These are phyloP conservation scores for Perca schrenkii DNA, from an alignment of 2,113 vertebrate genomes.

Conservation along the genomic window DNA sequence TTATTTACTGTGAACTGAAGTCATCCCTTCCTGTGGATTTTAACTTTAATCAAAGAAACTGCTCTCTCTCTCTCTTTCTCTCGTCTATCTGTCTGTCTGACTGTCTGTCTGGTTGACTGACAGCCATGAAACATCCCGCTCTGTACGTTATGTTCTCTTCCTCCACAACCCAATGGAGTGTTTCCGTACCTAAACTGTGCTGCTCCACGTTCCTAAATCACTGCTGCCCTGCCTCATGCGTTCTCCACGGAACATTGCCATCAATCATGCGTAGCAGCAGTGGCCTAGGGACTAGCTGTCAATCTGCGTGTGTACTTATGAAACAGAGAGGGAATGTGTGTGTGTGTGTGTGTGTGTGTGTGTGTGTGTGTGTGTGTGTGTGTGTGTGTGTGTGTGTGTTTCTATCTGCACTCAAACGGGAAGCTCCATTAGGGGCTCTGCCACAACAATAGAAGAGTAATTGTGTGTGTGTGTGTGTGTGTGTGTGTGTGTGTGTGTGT, in stretches of 20 bases:
- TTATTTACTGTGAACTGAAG: conserved; percentile 59
- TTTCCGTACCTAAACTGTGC: conserved; percentile 73
- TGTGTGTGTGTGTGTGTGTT: conserved; percentile 44
- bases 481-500: conserved; percentile 24
- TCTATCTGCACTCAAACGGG: conserved; percentile 69
- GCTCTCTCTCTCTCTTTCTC: conserved; percentile 17
- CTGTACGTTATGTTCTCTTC: conserved; percentile 67
- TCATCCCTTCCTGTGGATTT: conserved; percentile 51
- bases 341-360: conserved; percentile 28
- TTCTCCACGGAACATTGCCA: conserved; percentile 79
- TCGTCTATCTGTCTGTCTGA: conserved; percentile 14
- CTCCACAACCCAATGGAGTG: conserved; percentile 71
- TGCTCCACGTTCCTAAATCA: conserved; percentile 73
- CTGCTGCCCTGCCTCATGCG: conserved; percentile 72
- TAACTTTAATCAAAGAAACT: conserved; percentile 58
- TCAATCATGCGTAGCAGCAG: conserved; percentile 80
- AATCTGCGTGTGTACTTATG: conserved; percentile 67
- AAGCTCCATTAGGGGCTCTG: conserved; percentile 74
- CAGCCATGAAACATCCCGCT: conserved; percentile 62
- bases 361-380: conserved; percentile 15
- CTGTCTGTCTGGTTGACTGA: conserved; percentile 71
- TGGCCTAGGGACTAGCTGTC: conserved; percentile 79
- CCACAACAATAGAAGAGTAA: conserved; percentile 69
- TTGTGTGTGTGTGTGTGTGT: conserved; percentile 40
- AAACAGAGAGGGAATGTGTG: conserved; percentile 24